Evolutionary conservation across 2,888 invertebrate genomes (phyloP).

Genomic region (Acanthosepion lycidas): DNA sequence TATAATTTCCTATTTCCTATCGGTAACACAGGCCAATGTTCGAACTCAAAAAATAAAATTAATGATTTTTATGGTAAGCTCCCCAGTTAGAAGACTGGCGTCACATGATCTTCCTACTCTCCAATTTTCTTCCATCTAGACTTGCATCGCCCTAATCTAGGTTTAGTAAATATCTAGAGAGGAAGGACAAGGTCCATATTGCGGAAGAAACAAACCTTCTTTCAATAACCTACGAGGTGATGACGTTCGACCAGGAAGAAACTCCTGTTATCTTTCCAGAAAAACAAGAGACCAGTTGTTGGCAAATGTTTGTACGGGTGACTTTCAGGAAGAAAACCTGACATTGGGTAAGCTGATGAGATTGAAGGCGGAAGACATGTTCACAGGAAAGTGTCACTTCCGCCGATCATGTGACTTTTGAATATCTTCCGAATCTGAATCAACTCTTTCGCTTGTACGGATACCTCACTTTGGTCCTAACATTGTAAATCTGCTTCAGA

Average conservation of each 20-base stretch:
- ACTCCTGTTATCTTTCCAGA: background rate
- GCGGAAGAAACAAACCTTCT: background rate
- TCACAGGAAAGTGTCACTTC: slow-evolving; percentile 23
- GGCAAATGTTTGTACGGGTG: background rate
- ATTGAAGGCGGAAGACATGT: slow-evolving; percentile 13
- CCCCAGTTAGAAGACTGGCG: too few species aligned
- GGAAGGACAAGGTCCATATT: background rate
- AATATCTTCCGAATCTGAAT: slow-evolving; percentile 33
- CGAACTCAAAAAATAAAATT: too few species aligned
- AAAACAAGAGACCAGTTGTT: background rate
- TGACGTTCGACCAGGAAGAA: background rate
- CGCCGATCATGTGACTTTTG: background rate
- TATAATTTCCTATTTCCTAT: too few species aligned
- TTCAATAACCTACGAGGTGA: background rate
- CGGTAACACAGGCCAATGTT: too few species aligned
- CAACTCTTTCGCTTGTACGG: background rate
- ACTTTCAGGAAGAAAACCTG: slow-evolving; percentile 17
- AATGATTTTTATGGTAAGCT: too few species aligned
- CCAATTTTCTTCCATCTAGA: background rate
- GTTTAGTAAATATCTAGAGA: background rate
- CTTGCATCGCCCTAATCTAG: background rate
- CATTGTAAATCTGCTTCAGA: slow-evolving; percentile 22
- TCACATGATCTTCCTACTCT: background rate
- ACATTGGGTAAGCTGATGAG: background rate
- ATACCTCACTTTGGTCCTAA: background rate